These are phyloP conservation scores for Meliscaeva auricollis DNA, from an alignment of 2,888 invertebrate species.

Conservation along the genomic window DNA sequence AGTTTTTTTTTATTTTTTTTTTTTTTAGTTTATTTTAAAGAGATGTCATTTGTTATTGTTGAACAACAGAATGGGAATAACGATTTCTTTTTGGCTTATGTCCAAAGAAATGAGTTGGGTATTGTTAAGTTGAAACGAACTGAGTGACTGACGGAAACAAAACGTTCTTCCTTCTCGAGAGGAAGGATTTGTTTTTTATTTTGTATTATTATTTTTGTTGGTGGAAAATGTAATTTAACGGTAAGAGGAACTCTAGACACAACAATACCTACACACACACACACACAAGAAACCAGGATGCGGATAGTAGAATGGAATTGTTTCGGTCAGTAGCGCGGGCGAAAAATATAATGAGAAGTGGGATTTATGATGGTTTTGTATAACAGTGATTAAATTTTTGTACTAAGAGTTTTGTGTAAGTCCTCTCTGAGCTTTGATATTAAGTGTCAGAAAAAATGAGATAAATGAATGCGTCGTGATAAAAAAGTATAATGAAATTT, in stretches of 20 bases:
- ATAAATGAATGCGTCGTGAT: conserved; percentile 3
- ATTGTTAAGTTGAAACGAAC: conserved; percentile 55
- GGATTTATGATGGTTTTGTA: conserved; percentile 35
- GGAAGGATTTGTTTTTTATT: conserved; percentile 28
- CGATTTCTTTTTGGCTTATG: conserved; percentile 72
- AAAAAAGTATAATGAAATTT: neutral
- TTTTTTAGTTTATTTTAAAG: conserved; percentile 41
- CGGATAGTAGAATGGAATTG: conserved; percentile 57
- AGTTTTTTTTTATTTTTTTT: conserved; percentile 15
- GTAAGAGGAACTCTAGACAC: conserved; percentile 47
- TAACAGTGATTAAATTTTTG: conserved; percentile 50
- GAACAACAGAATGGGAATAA: conserved; percentile 72
- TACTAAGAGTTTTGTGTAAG: neutral
- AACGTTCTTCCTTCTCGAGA: conserved; percentile 39
- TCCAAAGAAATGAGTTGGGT: conserved; percentile 72
- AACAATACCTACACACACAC: too few species aligned
- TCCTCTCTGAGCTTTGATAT: neutral
- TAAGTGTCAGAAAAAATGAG: conserved; percentile 2
- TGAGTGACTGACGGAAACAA: conserved; percentile 70
- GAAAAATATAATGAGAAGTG: conserved; percentile 49
- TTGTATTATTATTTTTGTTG: neutral
- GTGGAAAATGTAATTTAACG: conserved; percentile 72
- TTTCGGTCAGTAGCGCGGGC: conserved; percentile 22
- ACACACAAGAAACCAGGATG: too few species aligned
- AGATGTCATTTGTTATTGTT: conserved; percentile 74